Percentiles rank a stretch among this genome's conserved stretches.
Evolutionary conservation across 2,113 vertebrate genomes (phyloP).

Genomic region (Cromileptes altivelis): DNA sequence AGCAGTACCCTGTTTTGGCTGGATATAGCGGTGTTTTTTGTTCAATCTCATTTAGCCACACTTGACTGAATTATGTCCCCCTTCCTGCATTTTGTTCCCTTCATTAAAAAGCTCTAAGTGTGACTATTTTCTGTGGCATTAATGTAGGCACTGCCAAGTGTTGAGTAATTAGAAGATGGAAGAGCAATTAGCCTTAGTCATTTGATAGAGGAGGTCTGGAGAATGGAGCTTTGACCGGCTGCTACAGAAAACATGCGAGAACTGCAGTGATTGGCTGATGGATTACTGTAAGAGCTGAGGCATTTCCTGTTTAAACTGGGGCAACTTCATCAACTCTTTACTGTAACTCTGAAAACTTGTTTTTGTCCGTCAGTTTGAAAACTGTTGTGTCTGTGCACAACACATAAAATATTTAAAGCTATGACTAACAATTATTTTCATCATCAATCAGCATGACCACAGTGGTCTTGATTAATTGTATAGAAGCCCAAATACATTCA

Average conservation of each 20-base stretch:
- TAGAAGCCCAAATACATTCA: too few relatives aligned
- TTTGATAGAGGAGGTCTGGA: slow-evolving; percentile 51
- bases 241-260: not conserved
- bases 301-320: slow-evolving; percentile 12
- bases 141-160: slow-evolving; percentile 59
- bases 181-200: slow-evolving; percentile 65
- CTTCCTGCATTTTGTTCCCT: slow-evolving; percentile 71
- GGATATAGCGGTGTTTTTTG: slow-evolving; percentile 59
- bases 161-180: slow-evolving; percentile 72
- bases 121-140: slow-evolving; percentile 51
- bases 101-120: slow-evolving; percentile 66
- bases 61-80: slow-evolving; percentile 59
- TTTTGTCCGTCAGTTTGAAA: not conserved
- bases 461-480: too few relatives aligned
- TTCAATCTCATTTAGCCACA: slow-evolving; percentile 64
- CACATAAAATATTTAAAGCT: not conserved
- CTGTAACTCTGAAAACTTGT: not conserved
- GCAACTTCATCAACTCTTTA: not conserved
- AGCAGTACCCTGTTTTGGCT: slow-evolving; percentile 77
- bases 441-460: too few relatives aligned
- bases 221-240: slow-evolving; percentile 31
- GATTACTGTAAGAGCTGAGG: slow-evolving; percentile 17
- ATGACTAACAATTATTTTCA: too few relatives aligned
- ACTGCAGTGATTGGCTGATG: not conserved
- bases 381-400: not conserved